Evolutionary conservation across 2,888 invertebrate species (phyloP).

Genomic region (Drosophila anomalipes): DNA sequence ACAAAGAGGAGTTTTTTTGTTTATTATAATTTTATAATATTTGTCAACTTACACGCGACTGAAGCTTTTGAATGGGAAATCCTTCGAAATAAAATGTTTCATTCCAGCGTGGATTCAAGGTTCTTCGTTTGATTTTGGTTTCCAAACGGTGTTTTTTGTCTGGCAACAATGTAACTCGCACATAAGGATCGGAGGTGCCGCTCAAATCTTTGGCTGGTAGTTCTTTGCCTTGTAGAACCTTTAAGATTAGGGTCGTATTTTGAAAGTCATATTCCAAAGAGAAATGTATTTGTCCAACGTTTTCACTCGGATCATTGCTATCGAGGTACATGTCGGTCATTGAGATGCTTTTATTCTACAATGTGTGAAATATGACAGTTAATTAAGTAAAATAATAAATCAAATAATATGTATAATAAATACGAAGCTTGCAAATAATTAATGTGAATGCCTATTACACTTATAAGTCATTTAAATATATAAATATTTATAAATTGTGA

Average conservation of each 20-base stretch:
- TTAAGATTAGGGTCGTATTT: conserved; percentile 94
- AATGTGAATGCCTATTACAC: neutral
- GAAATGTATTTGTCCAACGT: conserved; percentile 97
- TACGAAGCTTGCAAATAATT: neutral
- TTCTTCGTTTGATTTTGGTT: conserved; percentile 96
- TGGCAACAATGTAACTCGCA: conserved; percentile 94
- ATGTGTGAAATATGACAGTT: neutral
- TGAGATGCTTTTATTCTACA: conserved; percentile 95
- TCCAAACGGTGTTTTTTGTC: conserved; percentile 97
- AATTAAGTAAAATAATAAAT: neutral
- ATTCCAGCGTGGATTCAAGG: conserved; percentile 96
- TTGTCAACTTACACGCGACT: conserved; percentile 89
- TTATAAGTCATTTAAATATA: neutral
- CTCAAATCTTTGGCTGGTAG: conserved; percentile 97
- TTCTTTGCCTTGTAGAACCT: conserved; percentile 97
- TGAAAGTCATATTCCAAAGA: conserved; percentile 97
- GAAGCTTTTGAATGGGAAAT: conserved; percentile 96
- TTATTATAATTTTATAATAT: neutral
- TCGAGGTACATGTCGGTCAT: conserved; percentile 98
- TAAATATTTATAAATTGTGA: neutral
- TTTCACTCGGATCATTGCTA: conserved; percentile 96
- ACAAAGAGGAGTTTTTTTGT: neutral
- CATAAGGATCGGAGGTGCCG: conserved; percentile 96
- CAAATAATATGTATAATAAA: neutral
- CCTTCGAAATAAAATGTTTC: conserved; percentile 98